Percentiles rank a stretch among this genome's conserved stretches.
Evolutionary conservation across 2,113 vertebrate genomes (phyloP).

Genomic region (Gambusia holbrooki): DNA sequence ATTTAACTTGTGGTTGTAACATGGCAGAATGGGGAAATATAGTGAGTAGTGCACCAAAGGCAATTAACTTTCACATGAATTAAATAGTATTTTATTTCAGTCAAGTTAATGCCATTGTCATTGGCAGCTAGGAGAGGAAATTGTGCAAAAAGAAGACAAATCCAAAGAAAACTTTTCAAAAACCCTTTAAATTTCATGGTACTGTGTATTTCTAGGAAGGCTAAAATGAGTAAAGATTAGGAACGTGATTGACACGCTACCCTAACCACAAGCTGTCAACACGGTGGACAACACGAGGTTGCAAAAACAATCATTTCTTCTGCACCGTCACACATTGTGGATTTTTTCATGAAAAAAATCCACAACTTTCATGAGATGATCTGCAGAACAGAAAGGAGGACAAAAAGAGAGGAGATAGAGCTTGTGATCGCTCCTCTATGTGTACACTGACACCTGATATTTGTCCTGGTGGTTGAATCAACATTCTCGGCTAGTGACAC

Average conservation of each 20-base stretch:
- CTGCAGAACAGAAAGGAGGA: constrained; percentile 18
- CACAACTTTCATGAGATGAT: constrained; percentile 5
- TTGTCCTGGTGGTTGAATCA: constrained; percentile 72
- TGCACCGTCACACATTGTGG: constrained; percentile 1
- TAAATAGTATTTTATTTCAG: too few species aligned
- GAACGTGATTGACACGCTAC: constrained; percentile 1
- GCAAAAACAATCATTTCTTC: constrained; percentile 39
- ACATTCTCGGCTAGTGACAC: constrained; percentile 75
- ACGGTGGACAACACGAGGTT: constrained; percentile 8
- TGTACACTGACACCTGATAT: constrained; percentile 77
- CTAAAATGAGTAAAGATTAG: not conserved
- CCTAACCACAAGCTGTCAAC: constrained; percentile 10
- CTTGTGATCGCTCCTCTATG: constrained; percentile 77
- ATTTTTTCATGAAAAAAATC: constrained; percentile 20
- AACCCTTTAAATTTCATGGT: too few species aligned
- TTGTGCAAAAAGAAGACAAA: too few species aligned
- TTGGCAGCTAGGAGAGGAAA: not conserved
- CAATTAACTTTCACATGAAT: too few species aligned
- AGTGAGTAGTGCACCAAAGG: too few species aligned
- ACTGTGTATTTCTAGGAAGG: not conserved
- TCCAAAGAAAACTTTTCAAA: too few species aligned
- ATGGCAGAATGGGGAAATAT: too few species aligned
- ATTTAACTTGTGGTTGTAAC: too few species aligned
- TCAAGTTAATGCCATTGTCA: not conserved
- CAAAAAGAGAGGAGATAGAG: constrained; percentile 28